phyloP scores from a whole-genome alignment of 2,888 invertebrate species.

The Chelonus formosanus region DNA sequence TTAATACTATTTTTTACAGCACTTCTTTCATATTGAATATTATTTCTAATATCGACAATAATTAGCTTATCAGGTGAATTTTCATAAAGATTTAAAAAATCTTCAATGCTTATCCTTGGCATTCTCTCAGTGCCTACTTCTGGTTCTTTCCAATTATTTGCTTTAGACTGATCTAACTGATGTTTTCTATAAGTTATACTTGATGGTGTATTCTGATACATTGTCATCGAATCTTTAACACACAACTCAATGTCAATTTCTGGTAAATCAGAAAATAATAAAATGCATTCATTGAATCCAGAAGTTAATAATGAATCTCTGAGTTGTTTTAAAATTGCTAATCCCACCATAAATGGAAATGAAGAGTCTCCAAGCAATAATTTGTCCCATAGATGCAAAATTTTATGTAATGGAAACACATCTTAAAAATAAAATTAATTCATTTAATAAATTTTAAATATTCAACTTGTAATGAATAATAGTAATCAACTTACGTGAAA shows the following conservation, averaged over 20 bases:
- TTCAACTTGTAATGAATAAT: constrained; percentile 3
- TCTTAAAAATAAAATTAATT: constrained; percentile 70
- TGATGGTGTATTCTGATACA: constrained; percentile 85
- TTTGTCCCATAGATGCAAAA: constrained; percentile 97
- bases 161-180: constrained; percentile 67
- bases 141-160: constrained; percentile 55
- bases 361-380: constrained; percentile 91
- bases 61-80: constrained; percentile 69
- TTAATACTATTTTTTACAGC: constrained; percentile 85
- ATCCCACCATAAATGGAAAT: constrained; percentile 93
- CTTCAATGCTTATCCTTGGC: constrained; percentile 86
- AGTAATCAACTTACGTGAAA: constrained; percentile 83
- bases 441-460: constrained; percentile 9
- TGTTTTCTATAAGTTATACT: constrained; percentile 88
- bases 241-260: constrained; percentile 95
- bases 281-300: constrained; percentile 98
- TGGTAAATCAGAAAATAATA: constrained; percentile 97
- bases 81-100: constrained; percentile 79
- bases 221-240: constrained; percentile 85
- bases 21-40: constrained; percentile 76
- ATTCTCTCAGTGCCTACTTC: constrained; percentile 59
- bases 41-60: constrained; percentile 76
- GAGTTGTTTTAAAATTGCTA: constrained; percentile 90
- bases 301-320: constrained; percentile 83
- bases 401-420: constrained; percentile 97